A percentile compares a stretch with the other conserved stretches of the same genome.
Conservation (phyloP, 1,140 invertebrate genomes). For the Papilio polytes region DNA sequence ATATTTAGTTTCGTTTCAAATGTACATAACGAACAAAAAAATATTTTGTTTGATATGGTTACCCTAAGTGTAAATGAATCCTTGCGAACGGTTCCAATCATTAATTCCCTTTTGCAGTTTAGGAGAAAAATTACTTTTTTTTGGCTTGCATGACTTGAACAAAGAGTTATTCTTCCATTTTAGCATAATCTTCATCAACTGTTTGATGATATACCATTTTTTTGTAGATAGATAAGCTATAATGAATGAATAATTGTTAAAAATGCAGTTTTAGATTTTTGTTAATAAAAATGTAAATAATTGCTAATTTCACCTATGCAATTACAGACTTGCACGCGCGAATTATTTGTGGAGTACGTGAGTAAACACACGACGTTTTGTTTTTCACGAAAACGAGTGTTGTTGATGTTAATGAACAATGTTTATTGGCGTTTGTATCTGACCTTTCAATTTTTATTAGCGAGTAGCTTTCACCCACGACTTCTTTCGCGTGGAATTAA, state of each 20-base stretch:
- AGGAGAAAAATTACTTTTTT: not conserved
- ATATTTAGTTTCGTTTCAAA: no score
- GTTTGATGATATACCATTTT: no score
- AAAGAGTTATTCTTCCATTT: not conserved
- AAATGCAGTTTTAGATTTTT: not conserved
- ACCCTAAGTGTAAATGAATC: constrained; percentile 2
- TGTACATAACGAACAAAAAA: no score
- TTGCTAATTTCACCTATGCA: not conserved
- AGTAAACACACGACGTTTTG: constrained; percentile 8
- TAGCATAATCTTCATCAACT: not conserved
- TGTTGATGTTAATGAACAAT: not conserved
- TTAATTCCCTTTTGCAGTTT: not conserved
- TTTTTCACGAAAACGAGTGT: constrained; percentile 1
- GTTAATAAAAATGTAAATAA: not conserved
- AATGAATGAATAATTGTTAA: not conserved
- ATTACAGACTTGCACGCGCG: not conserved
- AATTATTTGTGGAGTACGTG: not conserved
- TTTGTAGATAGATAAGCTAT: not conserved
- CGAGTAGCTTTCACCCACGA: no score
- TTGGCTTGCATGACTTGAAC: no score
- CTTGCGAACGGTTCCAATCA: not conserved
- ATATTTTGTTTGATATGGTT: not conserved
- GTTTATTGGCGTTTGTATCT: not conserved
- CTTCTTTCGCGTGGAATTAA: no score
- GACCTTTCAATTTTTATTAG: not conserved